Conservation (phyloP, 2,888 invertebrate genomes). For the Subacronicta megacephala region DNA sequence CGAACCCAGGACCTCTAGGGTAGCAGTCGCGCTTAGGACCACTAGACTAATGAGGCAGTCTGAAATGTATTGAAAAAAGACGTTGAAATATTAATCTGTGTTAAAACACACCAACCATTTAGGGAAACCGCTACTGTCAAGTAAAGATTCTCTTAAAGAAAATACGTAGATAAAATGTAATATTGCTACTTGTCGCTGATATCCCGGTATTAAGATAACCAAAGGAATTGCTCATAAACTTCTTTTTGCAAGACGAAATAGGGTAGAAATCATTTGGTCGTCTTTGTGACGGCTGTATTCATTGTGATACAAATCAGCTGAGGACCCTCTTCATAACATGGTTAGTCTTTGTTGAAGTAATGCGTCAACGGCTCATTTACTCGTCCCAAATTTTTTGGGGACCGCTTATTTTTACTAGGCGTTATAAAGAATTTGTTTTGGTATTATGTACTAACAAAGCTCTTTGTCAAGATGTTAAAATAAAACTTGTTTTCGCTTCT, state of each 20-base stretch:
- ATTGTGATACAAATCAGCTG: slow-evolving; percentile 40
- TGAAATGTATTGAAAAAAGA: no score
- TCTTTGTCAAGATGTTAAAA: no score
- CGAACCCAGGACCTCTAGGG: no score
- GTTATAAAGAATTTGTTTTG: background rate
- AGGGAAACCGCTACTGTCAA: no score
- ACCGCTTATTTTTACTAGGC: slow-evolving; percentile 15
- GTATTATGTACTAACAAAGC: no score
- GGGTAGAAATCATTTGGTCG: slow-evolving; percentile 19
- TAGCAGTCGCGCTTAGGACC: no score
- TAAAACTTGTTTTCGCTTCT: no score
- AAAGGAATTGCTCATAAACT: slow-evolving; percentile 28
- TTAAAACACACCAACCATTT: no score
- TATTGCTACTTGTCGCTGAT: slow-evolving; percentile 13
- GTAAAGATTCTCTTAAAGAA: no score
- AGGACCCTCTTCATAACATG: slow-evolving; percentile 38
- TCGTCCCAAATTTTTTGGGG: slow-evolving; percentile 17
- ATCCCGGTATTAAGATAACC: slow-evolving; percentile 12
- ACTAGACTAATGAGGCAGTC: no score
- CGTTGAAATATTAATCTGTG: no score
- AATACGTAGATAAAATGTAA: background rate
- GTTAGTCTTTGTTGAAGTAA: slow-evolving; percentile 43
- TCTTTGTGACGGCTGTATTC: slow-evolving; percentile 35
- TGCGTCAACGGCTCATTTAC: slow-evolving; percentile 52
- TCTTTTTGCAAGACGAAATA: slow-evolving; percentile 23